Conservation (phyloP, 2,113 vertebrate species). For the Pseudonaja textilis region DNA sequence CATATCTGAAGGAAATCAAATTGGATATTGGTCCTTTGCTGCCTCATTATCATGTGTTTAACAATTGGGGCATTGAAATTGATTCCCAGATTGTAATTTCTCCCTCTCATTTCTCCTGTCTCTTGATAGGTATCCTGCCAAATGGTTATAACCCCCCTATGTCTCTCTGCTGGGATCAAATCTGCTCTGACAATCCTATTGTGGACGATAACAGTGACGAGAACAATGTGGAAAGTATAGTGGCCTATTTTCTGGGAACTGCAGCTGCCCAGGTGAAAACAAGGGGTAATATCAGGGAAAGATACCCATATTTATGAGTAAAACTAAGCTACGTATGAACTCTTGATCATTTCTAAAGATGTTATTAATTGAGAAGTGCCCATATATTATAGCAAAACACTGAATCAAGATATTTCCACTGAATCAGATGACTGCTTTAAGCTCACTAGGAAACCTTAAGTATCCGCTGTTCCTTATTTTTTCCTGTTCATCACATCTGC, state of each 20-base stretch:
- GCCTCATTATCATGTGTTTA: background rate
- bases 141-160: conserved; percentile 82
- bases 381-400: background rate
- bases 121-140: conserved; percentile 80
- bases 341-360: background rate
- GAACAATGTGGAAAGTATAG: conserved; percentile 79
- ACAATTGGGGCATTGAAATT: background rate
- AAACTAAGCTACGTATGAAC: background rate
- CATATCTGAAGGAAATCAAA: background rate
- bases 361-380: background rate
- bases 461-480: background rate
- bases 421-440: background rate
- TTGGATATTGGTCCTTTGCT: background rate
- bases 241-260: conserved; percentile 69
- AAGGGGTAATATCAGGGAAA: background rate
- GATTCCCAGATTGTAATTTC: background rate
- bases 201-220: conserved; percentile 82
- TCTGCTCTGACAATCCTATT: conserved; percentile 79
- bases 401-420: background rate
- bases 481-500: background rate
- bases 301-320: background rate
- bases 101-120: background rate
- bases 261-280: conserved; percentile 73
- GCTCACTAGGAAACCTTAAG: background rate
- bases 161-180: conserved; percentile 87